A percentile compares a stretch with the other conserved stretches of the same genome.
Evolutionary conservation across 2,797 vertebrate species (phyloP).

Genomic region (Onychomys arenicola): DNA sequence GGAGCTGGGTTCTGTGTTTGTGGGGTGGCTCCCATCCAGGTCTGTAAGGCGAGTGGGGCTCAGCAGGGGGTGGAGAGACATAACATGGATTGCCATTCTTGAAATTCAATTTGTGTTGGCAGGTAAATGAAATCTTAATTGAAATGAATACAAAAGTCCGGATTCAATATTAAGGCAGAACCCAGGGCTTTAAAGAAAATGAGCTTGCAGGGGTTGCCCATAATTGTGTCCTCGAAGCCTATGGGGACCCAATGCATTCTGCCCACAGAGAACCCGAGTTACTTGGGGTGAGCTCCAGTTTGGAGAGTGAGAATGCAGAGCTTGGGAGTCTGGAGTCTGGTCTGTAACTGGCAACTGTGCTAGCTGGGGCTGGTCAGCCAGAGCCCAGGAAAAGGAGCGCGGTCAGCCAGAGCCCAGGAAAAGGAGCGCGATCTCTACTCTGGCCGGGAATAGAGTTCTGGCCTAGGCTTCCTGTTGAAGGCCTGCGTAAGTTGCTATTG

Average conservation of each 20-base stretch:
- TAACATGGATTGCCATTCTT: neutral
- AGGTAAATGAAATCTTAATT: neutral
- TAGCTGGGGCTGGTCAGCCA: neutral
- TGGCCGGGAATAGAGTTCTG: neutral
- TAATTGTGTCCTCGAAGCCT: neutral
- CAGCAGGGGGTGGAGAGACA: neutral
- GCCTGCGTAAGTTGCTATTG: rapidly evolving
- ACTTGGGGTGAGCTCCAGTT: neutral
- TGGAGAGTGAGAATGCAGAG: neutral
- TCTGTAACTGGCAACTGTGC: neutral
- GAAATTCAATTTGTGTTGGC: slow-evolving; percentile 7
- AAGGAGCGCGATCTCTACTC: neutral
- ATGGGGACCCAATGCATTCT: neutral
- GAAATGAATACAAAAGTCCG: neutral
- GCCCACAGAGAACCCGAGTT: neutral
- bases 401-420: neutral
- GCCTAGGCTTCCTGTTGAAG: neutral
- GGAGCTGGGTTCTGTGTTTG: neutral
- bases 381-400: neutral
- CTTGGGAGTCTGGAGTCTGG: neutral
- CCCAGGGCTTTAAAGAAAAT: slow-evolving; percentile 1
- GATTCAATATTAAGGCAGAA: slow-evolving; percentile 11
- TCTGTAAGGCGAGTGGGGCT: neutral
- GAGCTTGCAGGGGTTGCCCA: neutral
- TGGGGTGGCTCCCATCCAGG: neutral